A percentile compares a stretch with the other conserved stretches of the same genome.
These are phyloP conservation scores for Sebastes hopkinsi DNA, from an alignment of 2,797 vertebrate genomes.

Conservation along the genomic window DNA sequence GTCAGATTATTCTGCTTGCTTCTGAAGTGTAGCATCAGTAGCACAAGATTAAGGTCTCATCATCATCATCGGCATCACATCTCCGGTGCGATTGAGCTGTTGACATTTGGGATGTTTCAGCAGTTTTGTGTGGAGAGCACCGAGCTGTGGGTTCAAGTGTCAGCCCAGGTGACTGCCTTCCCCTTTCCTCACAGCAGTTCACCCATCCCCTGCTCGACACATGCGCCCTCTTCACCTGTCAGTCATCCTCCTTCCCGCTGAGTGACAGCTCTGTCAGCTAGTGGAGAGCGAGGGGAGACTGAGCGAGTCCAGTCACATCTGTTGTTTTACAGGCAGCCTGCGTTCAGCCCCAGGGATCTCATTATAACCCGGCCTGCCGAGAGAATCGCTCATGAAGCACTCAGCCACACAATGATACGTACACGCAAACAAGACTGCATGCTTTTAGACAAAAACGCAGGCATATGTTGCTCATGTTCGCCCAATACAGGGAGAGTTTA, in stretches of 20 bases:
- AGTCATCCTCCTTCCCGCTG: conserved; percentile 55
- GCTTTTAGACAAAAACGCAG: conserved; percentile 20
- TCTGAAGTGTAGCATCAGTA: conserved; percentile 37
- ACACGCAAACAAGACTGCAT: conserved; percentile 23
- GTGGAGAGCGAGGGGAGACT: conserved; percentile 36
- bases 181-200: conserved; percentile 9
- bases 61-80: conserved; percentile 33
- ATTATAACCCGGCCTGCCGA: conserved; percentile 71
- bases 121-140: conserved; percentile 44
- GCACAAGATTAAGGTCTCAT: conserved; percentile 37
- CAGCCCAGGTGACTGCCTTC: conserved; percentile 51
- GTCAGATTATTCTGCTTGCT: conserved; percentile 47
- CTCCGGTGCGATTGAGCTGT: conserved; percentile 35
- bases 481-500: neutral
- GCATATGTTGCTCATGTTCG: conserved; percentile 2
- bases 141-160: conserved; percentile 49
- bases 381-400: conserved; percentile 52
- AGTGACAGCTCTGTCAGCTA: conserved; percentile 65
- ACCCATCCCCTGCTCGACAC: conserved; percentile 18
- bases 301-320: conserved; percentile 73
- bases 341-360: conserved; percentile 77
- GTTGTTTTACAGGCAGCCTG: conserved; percentile 74
- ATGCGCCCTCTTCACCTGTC: conserved; percentile 46
- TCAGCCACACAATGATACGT: conserved; percentile 38
- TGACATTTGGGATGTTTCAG: conserved; percentile 65